These are phyloP conservation scores for Chunga burmeisteri DNA, from an alignment of 2,113 vertebrate species.

Conservation along the genomic window DNA sequence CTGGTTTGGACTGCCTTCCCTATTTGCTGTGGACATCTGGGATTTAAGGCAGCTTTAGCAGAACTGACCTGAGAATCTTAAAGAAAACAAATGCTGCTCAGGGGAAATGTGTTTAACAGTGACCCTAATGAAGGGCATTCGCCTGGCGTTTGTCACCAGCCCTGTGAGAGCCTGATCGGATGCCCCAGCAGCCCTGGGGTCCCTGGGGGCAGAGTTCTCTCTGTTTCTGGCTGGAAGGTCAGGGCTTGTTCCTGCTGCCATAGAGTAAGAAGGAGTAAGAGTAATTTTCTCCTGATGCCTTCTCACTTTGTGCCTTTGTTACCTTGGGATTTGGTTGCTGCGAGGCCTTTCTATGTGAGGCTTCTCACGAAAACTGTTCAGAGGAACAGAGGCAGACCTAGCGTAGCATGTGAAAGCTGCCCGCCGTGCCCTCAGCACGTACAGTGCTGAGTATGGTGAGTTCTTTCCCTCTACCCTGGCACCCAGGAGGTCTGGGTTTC, in stretches of 20 bases:
- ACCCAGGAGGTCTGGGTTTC: not conserved
- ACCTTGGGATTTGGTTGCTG: not conserved
- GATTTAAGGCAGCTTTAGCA: not conserved
- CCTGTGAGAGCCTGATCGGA: rapidly evolving
- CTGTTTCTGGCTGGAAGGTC: not conserved
- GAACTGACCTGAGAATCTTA: not conserved
- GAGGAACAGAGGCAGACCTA: not conserved
- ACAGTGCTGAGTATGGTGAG: not conserved
- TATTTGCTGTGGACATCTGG: not conserved
- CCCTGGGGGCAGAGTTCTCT: not conserved
- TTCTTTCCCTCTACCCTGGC: not conserved
- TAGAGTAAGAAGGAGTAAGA: not conserved
- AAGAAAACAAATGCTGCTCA: not conserved
- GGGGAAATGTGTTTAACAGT: not conserved
- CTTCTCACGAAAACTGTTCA: not conserved
- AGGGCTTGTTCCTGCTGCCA: not conserved
- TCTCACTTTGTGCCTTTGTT: not conserved
- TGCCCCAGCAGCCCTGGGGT: not conserved
- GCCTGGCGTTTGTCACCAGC: not conserved
- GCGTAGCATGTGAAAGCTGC: rapidly evolving
- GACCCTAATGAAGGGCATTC: not conserved
- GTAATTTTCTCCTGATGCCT: not conserved
- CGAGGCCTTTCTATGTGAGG: not conserved
- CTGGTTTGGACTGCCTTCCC: not conserved
- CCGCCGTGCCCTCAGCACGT: rapidly evolving